phyloP scores from a whole-genome alignment of 2,797 vertebrate genomes.

The Clarias platycephalus region DNA sequence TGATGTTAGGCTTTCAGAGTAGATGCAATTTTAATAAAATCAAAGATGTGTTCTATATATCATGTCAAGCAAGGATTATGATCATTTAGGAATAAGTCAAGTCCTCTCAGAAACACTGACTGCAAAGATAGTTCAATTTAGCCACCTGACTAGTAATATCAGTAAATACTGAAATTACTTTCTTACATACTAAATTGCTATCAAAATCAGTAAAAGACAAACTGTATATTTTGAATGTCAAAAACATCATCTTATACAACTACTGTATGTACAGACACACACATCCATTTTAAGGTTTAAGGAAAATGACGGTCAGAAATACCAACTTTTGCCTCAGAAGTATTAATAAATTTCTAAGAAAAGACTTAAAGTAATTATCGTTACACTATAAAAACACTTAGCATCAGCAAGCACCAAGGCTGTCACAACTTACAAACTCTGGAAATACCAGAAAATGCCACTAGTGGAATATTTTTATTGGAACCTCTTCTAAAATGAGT shows the following conservation, averaged over 20 bases:
- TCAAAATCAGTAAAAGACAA: neutral
- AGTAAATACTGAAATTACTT: neutral
- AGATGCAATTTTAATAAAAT: neutral
- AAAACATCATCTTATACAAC: neutral
- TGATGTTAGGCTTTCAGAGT: neutral
- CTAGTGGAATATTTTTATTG: neutral
- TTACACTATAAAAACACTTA: too few species aligned
- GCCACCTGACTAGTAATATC: too few species aligned
- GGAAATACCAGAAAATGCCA: neutral
- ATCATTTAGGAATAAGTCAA: neutral
- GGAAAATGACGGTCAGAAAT: neutral
- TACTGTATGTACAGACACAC: neutral
- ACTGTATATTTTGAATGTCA: neutral
- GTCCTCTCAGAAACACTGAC: neutral
- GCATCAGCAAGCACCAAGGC: neutral
- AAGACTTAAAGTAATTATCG: neutral
- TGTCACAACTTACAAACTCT: neutral
- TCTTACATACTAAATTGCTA: too few species aligned
- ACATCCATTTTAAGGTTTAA: too few species aligned
- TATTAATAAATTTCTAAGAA: neutral
- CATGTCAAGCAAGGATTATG: neutral
- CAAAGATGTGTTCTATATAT: neutral
- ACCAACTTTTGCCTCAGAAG: neutral
- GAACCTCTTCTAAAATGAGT: neutral
- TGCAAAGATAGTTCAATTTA: neutral